phyloP scores from a whole-genome alignment of 1,140 invertebrate genomes.

The Reticulitermes speratus region DNA sequence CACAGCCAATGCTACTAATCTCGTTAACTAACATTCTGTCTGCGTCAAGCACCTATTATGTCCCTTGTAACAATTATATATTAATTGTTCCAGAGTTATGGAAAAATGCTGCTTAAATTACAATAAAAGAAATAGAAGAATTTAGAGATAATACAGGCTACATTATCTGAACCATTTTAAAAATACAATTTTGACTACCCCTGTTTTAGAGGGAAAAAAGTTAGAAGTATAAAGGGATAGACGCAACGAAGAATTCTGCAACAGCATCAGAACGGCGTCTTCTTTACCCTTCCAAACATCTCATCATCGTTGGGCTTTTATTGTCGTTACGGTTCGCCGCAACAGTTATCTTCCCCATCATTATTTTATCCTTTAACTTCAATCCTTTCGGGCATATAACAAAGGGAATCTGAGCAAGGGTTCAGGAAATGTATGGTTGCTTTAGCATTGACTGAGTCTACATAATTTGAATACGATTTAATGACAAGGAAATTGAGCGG shows the following conservation, averaged over 20 bases:
- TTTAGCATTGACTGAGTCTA: constrained; percentile 1
- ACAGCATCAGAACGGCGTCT: neutral
- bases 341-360: constrained; percentile 9
- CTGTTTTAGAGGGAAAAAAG: neutral
- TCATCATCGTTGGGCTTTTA: constrained; percentile 14
- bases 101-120: no score
- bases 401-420: constrained; percentile 15
- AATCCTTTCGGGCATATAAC: constrained; percentile 26
- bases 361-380: constrained; percentile 22
- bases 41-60: no score
- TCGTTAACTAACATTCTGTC: no score
- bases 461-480: constrained; percentile 17
- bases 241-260: neutral
- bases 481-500: neutral
- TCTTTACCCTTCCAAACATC: neutral
- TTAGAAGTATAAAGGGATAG: neutral
- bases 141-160: no score
- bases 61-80: no score
- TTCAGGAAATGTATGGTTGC: neutral
- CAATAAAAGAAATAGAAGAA: no score
- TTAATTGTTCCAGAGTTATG: no score
- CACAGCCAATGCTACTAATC: no score
- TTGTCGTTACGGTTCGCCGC: constrained; percentile 21
- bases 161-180: no score
- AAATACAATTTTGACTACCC: neutral